phyloP scores from a whole-genome alignment of 2,888 invertebrate genomes.

The Cephus pulcher region DNA sequence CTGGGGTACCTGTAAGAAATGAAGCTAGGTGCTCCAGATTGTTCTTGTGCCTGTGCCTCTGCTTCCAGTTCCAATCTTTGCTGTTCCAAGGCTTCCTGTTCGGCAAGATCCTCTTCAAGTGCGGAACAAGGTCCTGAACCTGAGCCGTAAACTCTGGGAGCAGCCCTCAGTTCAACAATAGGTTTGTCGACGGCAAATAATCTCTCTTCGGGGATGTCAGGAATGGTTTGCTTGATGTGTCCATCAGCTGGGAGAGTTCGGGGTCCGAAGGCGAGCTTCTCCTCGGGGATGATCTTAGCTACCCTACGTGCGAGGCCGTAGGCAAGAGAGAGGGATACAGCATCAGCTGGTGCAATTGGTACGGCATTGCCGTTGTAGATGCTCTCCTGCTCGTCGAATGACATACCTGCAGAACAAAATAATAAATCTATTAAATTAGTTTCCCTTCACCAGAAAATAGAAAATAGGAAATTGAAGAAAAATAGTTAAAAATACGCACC shows the following conservation, averaged over 20 bases:
- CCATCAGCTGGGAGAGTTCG: slow-evolving; percentile 66
- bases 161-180: slow-evolving; percentile 67
- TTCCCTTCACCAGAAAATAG: neutral
- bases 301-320: slow-evolving; percentile 59
- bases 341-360: slow-evolving; percentile 39
- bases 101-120: slow-evolving; percentile 37
- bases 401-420: slow-evolving; percentile 14
- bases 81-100: slow-evolving; percentile 44
- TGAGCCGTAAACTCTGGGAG: slow-evolving; percentile 1
- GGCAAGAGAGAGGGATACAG: slow-evolving; percentile 49
- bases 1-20: slow-evolving; percentile 40
- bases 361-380: slow-evolving; percentile 23
- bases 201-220: slow-evolving; percentile 68
- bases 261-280: slow-evolving; percentile 69
- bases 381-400: slow-evolving; percentile 32
- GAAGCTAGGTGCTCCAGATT: slow-evolving; percentile 14
- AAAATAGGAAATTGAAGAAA: neutral
- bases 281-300: slow-evolving; percentile 65
- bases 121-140: neutral
- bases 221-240: slow-evolving; percentile 33
- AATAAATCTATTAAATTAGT: neutral
- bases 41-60: slow-evolving; percentile 3
- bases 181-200: slow-evolving; percentile 69
- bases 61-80: slow-evolving; percentile 36
- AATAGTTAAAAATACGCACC: neutral